Base-by-base conservation (phyloP, 2,888 invertebrate species). In the Drosophila hamatofila region DNA sequence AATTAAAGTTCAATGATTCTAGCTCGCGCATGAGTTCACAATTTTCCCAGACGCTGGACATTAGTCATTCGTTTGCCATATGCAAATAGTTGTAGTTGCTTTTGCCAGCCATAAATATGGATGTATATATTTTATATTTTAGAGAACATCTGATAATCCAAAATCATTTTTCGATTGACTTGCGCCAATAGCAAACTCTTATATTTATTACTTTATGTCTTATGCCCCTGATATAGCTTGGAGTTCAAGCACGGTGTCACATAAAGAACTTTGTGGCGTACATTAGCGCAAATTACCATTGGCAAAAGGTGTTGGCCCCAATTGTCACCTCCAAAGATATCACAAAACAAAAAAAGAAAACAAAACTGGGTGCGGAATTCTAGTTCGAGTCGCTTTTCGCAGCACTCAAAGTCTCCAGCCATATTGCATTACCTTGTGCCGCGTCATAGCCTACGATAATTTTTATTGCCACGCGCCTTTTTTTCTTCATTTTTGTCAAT, bases 261-360 rank as follows among this genome's bases (percentile, higher is more conserved):
- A 72, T 88, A 75, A 68, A 74, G 60, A 63, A 69, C 66, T 57
- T 80, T 70, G 63, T 68, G 69, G 72, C 58, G 54, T 71, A 62
- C 84, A 84, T 89, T 89, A 85, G 73, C 69, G 75, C 69, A 81
- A 85, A 89, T 89, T 85, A 78, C 77, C 81, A 84, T 75, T 82
- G 69, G 70, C 79, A 77, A 80, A 80, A 86, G 89, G 87, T 88
- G 86, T 86, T 86, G 89, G 89, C 87, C 89, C 89, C 87, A 88
- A 88, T 88, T 87, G 90, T 90, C 90, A 90, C 89, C 83, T 86
- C 75, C 69, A 89, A 61, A 73, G 75, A 85, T 80, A 84, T 82
- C 75, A 76, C 49, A 37, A 55, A 54, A 68, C 11, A 70, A 79
- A 72, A 68, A 54, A 33, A 66, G 52, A 21, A 42, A 23, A 23